Evolutionary conservation across 2,113 vertebrate genomes (phyloP).

Genomic region (Caracal caracal): DNA sequence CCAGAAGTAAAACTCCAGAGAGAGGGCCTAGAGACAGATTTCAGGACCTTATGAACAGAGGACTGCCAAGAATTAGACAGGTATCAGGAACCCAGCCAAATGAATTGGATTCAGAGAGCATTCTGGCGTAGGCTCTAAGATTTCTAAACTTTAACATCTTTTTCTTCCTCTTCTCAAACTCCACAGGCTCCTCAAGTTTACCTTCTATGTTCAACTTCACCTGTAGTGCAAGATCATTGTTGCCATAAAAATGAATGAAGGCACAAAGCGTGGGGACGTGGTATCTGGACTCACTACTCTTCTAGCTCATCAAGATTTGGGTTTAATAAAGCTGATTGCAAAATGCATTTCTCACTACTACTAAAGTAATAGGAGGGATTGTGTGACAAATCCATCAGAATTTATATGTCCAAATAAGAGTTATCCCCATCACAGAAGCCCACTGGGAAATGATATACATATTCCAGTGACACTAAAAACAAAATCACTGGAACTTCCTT

Average conservation of each 20-base stretch:
- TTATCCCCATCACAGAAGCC: neutral
- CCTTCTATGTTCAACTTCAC: neutral
- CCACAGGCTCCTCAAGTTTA: neutral
- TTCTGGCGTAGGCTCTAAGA: neutral
- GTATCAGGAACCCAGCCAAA: neutral
- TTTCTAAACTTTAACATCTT: neutral
- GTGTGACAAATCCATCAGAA: neutral
- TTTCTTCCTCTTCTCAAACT: neutral
- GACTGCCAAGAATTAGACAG: neutral
- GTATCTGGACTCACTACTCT: neutral
- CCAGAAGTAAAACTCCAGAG: neutral
- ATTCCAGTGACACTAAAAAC: neutral
- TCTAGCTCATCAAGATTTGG: neutral
- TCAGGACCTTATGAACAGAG: neutral
- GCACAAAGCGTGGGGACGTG: neutral
- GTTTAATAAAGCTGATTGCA: conserved; percentile 34
- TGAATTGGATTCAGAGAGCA: neutral
- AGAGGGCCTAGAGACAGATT: neutral
- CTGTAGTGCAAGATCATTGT: neutral
- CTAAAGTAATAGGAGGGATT: neutral
- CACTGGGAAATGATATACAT: neutral
- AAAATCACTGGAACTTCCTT: neutral
- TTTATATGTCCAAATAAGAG: neutral
- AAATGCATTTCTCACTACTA: neutral
- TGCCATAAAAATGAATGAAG: conserved; percentile 19